A percentile compares a stretch with the other conserved stretches of the same genome.
Conservation (phyloP, 2,113 vertebrate genomes). For the Picathartes gymnocephalus region DNA sequence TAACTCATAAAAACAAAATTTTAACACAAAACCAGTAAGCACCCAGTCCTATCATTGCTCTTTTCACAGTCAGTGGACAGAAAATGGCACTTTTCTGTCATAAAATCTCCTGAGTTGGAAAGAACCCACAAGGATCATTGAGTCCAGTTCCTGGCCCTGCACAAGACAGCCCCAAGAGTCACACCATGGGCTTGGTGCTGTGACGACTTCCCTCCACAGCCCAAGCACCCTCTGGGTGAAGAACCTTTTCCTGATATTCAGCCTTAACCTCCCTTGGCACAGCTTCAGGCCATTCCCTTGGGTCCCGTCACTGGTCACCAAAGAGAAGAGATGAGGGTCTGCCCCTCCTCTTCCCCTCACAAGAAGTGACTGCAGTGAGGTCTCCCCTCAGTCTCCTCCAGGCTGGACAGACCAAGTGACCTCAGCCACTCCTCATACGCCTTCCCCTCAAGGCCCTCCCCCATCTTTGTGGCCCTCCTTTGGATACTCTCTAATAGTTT, state of each 20-base stretch:
- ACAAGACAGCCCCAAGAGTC: not conserved
- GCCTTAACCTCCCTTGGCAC: fast-evolving
- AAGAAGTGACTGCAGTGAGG: not conserved
- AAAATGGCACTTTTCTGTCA: not conserved
- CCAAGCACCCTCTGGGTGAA: fast-evolving
- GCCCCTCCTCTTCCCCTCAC: not conserved
- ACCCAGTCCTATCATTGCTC: not conserved
- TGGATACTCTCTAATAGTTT: fast-evolving
- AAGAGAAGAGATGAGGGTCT: not conserved
- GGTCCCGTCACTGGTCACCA: not conserved
- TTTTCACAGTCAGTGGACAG: not conserved
- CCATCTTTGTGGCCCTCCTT: not conserved
- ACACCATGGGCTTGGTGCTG: not conserved
- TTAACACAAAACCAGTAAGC: not conserved
- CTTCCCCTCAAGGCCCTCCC: not conserved
- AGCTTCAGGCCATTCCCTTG: fast-evolving
- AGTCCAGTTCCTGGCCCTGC: not conserved
- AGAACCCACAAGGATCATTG: not conserved
- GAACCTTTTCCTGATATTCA: not conserved
- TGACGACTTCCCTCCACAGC: not conserved
- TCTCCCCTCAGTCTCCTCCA: not conserved
- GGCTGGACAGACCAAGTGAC: not conserved
- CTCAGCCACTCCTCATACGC: fast-evolving
- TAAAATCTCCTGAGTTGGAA: not conserved
- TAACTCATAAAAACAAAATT: not conserved